These are phyloP conservation scores for Pangasius sanitwongsei DNA, from an alignment of 2,797 vertebrate species.

Conservation along the genomic window DNA sequence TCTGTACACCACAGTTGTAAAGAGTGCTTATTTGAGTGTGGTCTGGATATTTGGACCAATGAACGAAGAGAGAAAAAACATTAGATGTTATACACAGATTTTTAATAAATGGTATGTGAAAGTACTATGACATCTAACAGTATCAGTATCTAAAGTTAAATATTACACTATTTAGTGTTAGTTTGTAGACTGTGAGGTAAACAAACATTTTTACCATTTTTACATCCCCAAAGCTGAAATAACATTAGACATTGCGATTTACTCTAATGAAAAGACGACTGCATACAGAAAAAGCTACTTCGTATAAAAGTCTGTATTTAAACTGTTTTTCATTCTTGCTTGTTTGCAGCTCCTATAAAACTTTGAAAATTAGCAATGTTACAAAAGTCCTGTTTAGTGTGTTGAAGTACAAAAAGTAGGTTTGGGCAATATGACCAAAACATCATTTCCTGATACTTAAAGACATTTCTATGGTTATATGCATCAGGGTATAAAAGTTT, in stretches of 20 bases:
- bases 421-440: background rate
- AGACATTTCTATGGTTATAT: background rate
- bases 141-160: background rate
- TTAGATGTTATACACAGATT: too few species aligned
- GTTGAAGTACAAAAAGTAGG: too few species aligned
- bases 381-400: too few species aligned
- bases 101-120: background rate
- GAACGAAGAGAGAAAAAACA: too few species aligned
- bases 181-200: background rate
- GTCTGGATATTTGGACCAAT: too few species aligned
- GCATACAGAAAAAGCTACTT: background rate
- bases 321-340: background rate
- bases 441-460: background rate
- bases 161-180: background rate
- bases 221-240: background rate
- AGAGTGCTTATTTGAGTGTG: too few species aligned
- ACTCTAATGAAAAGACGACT: background rate
- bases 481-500: background rate
- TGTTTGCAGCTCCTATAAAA: too few species aligned
- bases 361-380: too few species aligned
- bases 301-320: background rate
- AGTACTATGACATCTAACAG: background rate
- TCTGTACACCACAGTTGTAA: too few species aligned
- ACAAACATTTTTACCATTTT: background rate
- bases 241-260: background rate